Evolutionary conservation across 2,113 vertebrate genomes (phyloP), one percentile per base, ranked within the genome.

Genomic region (Ursus arctos): DNA sequence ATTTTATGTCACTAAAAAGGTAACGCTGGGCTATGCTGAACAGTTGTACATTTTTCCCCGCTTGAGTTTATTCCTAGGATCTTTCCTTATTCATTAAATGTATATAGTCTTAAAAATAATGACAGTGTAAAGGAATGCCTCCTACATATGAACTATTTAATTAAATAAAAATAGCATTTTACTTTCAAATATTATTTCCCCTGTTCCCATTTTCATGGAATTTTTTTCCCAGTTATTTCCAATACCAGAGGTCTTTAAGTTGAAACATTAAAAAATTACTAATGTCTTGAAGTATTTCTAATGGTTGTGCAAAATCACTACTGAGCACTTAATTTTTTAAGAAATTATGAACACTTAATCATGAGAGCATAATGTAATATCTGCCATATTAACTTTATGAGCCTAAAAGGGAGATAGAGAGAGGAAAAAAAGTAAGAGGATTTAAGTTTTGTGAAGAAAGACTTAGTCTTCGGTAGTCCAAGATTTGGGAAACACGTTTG

Each of bases 161-260:
- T 55, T 67, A 88, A 16, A 53, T 86, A 61, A 97, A 77, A 88
- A 51, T 81, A 88, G 1, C 12, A 1, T 22, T 3, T 33, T 77
- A n/a, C 7, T 87, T 92, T 87, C 10, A 94, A 90, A 80, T 53
- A 76, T 55, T 88, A 74, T 80, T 92, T 74, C 15, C 7, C 76
- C 13, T 63, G 28, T 26, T 69, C 0, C 19, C 1, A 93, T 65
- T 79, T 90, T 74, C 43, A 33, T 74, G 33, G 3, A 67, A n/a
- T 63, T 49, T 71, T 36, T 91, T n/a, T 26, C 19, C 51, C 51
- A 72, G 5, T 87, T 81, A 87, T 79, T 87, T 94, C 51, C 67
- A 95, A 85, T 53, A 83, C 8, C 2, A 76, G 11, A 84, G 31
- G n/a, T 61, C 57, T 88, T 91, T 87, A 89, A 59, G 3, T 90